Evolutionary conservation across 1,140 invertebrate species (phyloP), one percentile per base, ranked within the genome.

Genomic region (Paralvinella palmiformis): DNA sequence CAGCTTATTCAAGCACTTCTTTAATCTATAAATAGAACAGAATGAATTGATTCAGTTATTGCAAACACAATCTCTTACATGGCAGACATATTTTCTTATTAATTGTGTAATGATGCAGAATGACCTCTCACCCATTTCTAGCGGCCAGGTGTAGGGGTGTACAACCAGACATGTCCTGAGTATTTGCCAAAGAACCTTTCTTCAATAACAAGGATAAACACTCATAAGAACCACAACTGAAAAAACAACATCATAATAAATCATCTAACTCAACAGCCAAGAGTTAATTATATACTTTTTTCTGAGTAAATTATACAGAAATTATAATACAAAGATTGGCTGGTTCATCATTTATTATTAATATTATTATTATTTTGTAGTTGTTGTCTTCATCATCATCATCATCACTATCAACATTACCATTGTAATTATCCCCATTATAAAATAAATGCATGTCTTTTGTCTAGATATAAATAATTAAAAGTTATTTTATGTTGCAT

Each of bases 61-160:
- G 13, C 27, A 24, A 53, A 24, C 10, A 17, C 7, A 24, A 7
- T 17, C 24, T 53, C 10, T 53, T 7, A 24, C 13, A 10, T 7
- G 15, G 22, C 24, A 53, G 7, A 53, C 37, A 41, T 41, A n/a
- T 41, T 10, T 41, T n/a, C n/a, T 10, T 41, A 41, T 41, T 10
- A 10, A 41, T 10, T 10, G 22, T 22, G 10, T 7, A 15, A 53
- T 10, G 22, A 53, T 53, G 24, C 50, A 15, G 24, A 10, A 53
- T 15, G n/a, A 41, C 10, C 45, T 33, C n/a, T 67, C 68, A 75
- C 75, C 75, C 75, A 66, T 78, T 78, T 62, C 72, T 72, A 29
- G 74, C 74, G 32, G 76, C 73, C 15, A 75, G 60, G 64, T 75
- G 74, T 22, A 78, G 62, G 6, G 76, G 68, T 4, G 76, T 78